phyloP scores from a whole-genome alignment of 2,113 vertebrate genomes.

The Corythaeola cristata region DNA sequence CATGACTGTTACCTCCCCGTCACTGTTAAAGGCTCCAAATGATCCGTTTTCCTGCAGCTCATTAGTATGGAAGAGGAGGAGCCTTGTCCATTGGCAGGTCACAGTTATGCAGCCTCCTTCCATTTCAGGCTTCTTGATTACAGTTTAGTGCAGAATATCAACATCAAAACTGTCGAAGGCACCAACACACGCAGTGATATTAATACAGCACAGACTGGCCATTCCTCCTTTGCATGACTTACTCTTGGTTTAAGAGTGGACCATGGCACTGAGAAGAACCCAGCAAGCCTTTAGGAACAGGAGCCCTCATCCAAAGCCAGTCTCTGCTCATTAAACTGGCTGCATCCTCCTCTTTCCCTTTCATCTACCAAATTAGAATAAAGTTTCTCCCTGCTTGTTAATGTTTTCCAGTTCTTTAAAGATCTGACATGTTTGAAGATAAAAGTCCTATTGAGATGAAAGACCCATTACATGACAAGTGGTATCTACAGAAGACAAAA shows the following conservation, averaged over 20 bases:
- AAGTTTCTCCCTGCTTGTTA: constrained; percentile 23
- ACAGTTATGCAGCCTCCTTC: neutral
- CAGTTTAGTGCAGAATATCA: neutral
- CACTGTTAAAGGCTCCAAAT: neutral
- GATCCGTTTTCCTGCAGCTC: neutral
- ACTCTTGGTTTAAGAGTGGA: neutral
- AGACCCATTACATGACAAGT: neutral
- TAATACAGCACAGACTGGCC: neutral
- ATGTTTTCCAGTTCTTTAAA: constrained; percentile 27
- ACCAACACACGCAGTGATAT: neutral
- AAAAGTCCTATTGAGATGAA: constrained; percentile 48
- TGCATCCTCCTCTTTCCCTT: neutral
- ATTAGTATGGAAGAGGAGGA: neutral
- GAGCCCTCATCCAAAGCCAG: neutral
- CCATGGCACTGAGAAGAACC: neutral
- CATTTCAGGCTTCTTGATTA: neutral
- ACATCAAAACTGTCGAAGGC: neutral
- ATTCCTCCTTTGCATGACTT: accelerated
- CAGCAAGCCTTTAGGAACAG: neutral
- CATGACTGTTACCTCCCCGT: neutral
- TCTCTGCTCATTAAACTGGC: neutral
- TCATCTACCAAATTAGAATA: constrained; percentile 19
- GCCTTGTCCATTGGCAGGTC: neutral
- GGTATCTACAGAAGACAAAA: constrained; percentile 2
- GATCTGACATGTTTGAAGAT: constrained; percentile 45